phyloP scores from a whole-genome alignment of 2,888 invertebrate genomes.

The Sarcophaga caerulescens region DNA sequence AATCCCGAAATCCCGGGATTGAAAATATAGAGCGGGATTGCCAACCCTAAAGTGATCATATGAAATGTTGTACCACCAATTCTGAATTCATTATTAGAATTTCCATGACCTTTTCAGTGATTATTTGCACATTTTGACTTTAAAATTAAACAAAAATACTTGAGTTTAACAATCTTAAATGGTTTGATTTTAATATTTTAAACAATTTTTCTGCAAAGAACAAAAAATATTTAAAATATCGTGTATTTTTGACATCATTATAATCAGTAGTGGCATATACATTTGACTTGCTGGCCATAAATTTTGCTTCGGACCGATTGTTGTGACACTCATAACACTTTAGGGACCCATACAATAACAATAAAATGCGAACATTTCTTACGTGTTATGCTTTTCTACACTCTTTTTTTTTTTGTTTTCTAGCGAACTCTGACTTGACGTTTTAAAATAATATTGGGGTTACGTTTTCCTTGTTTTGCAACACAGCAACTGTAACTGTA shows the following conservation, averaged over 20 bases:
- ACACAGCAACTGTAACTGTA: not conserved
- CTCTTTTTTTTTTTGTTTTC: not conserved
- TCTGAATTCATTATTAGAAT: too few relatives aligned
- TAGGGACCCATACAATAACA: slow-evolving; percentile 78
- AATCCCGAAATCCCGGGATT: too few relatives aligned
- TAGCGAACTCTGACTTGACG: slow-evolving; percentile 70
- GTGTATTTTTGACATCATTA: not conserved
- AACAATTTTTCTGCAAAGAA: too few relatives aligned
- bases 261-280: slow-evolving; percentile 21
- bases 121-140: too few relatives aligned
- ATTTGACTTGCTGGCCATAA: slow-evolving; percentile 75
- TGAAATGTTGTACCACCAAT: too few relatives aligned
- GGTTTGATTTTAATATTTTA: too few relatives aligned
- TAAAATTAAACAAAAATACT: too few relatives aligned
- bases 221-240: slow-evolving; percentile 12
- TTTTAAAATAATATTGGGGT: slow-evolving; percentile 40
- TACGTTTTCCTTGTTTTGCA: slow-evolving; percentile 30
- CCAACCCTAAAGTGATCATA: too few relatives aligned
- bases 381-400: not conserved
- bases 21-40: too few relatives aligned
- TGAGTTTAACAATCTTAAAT: too few relatives aligned
- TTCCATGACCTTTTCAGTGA: too few relatives aligned
- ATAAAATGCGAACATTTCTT: slow-evolving; percentile 35
- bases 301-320: slow-evolving; percentile 79
- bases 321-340: slow-evolving; percentile 79